Base-by-base conservation (phyloP, 2,797 vertebrate genomes). In the Gadopsis bispinosus region DNA sequence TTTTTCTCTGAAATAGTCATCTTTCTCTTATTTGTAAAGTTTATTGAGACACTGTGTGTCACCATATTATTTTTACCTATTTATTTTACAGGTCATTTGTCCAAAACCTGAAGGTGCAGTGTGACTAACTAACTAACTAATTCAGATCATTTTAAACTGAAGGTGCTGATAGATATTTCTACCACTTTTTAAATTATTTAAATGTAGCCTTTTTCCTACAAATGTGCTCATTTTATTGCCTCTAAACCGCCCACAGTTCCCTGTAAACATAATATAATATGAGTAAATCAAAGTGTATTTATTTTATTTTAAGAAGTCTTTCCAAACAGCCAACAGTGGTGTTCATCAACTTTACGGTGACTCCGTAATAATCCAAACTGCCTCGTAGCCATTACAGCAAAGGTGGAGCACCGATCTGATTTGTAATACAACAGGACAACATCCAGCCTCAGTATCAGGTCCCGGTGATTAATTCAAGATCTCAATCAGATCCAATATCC, bases 401-500 rank as follows among this genome's bases (percentile, higher is more conserved):
- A 75, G 62, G 17, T 58, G 72, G 37, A 67, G 31, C 41, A 8
- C 17, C 26, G 26, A 20, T 26, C 12, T 69, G 53, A 48, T 29
- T 7, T 51, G 43, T 61, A 43, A 61, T 69, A 29, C 51, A 60
- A 35, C 26, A 31, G 9, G 56, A 54, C 69, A 48, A 58, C 69
- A 66, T 53, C 68, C 69, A 62, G 75, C 69, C 63, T 81, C 65
- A 10, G 72, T 2, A 62, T 56, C 47, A 5, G 20, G 10, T 83
- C 33, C 20, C 73, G 54, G 69, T 73, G 80, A 79, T 87, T 83
- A 80, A 89, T 83, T 83, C 70, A 83, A 85, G 84, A 83, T 85
- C 83, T 83, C 72, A 79, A 59, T 90, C 85, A 70, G 75, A 77
- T 86, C 81, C 67, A 74, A 83, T 84, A 76, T 83, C 85, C 50